Conservation (phyloP, 2,113 vertebrate species). For the Rutilus rutilus region DNA sequence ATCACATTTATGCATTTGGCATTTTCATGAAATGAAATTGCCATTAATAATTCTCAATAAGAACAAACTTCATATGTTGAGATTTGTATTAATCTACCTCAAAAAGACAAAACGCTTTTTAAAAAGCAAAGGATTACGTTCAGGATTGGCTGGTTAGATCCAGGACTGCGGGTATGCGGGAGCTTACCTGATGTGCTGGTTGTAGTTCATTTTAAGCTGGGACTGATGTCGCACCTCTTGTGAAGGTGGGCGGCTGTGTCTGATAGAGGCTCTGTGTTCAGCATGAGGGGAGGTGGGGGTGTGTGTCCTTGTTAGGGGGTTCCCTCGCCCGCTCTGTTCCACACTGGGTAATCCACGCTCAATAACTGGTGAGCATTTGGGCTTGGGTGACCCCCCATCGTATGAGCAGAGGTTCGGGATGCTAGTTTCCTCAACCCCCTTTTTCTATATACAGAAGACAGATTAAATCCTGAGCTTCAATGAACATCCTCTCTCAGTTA, state of each 20-base stretch:
- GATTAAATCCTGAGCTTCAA: not conserved
- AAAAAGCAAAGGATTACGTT: not conserved
- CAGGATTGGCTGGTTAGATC: not conserved
- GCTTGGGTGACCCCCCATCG: constrained; percentile 77
- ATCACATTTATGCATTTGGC: too few species aligned
- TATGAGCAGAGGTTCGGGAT: constrained; percentile 83
- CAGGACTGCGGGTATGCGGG: not conserved
- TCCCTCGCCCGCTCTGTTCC: constrained; percentile 70
- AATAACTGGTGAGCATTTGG: constrained; percentile 57
- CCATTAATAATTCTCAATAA: not conserved
- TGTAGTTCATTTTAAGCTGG: constrained; percentile 60
- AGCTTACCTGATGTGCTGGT: constrained; percentile 71
- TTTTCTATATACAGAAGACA: constrained; percentile 75
- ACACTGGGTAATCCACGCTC: constrained; percentile 76
- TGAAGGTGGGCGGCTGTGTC: constrained; percentile 71
- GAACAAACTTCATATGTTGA: not conserved
- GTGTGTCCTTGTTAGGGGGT: constrained; percentile 63
- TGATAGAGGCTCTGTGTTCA: constrained; percentile 72
- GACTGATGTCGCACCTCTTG: constrained; percentile 66
- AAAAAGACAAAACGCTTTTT: not conserved
- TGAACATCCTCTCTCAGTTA: not conserved
- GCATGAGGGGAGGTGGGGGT: constrained; percentile 72
- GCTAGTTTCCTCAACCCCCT: constrained; percentile 83
- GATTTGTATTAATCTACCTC: not conserved
- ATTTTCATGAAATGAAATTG: too few species aligned